phyloP scores from a whole-genome alignment of 2,113 vertebrate species.

The Platysternon megacephalum region DNA sequence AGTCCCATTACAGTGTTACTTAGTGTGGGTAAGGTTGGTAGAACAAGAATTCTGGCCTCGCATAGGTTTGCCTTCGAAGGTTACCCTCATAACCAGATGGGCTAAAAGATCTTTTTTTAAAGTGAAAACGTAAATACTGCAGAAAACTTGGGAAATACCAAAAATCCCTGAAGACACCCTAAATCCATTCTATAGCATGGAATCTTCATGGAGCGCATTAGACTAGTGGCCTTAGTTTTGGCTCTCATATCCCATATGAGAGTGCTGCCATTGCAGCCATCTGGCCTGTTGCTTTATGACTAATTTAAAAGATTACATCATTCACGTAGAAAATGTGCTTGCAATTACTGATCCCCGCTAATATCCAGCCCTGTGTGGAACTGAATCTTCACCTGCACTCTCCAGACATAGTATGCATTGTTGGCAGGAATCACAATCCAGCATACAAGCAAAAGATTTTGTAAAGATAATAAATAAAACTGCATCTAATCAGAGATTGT shows the following conservation, averaged over 20 bases:
- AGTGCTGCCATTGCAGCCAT: neutral
- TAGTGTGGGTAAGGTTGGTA: neutral
- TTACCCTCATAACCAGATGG: neutral
- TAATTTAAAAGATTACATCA: neutral
- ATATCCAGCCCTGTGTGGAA: neutral
- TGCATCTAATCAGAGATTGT: neutral
- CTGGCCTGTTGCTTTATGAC: conserved; percentile 19
- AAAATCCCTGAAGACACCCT: neutral
- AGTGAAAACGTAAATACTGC: neutral
- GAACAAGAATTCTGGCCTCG: neutral
- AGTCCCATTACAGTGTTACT: neutral
- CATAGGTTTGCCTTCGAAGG: neutral
- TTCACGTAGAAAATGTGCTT: neutral
- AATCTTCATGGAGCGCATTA: neutral
- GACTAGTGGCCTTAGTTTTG: neutral
- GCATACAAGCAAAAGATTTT: neutral
- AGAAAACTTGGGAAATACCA: neutral
- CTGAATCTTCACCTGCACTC: neutral
- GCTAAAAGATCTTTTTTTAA: neutral
- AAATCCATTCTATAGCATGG: rapidly evolving
- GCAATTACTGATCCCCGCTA: neutral
- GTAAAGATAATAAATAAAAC: neutral
- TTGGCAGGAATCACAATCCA: neutral
- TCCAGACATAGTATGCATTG: neutral
- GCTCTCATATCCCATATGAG: neutral